Conservation (phyloP, 2,888 invertebrate genomes). For the Eurytoma adleriae region DNA sequence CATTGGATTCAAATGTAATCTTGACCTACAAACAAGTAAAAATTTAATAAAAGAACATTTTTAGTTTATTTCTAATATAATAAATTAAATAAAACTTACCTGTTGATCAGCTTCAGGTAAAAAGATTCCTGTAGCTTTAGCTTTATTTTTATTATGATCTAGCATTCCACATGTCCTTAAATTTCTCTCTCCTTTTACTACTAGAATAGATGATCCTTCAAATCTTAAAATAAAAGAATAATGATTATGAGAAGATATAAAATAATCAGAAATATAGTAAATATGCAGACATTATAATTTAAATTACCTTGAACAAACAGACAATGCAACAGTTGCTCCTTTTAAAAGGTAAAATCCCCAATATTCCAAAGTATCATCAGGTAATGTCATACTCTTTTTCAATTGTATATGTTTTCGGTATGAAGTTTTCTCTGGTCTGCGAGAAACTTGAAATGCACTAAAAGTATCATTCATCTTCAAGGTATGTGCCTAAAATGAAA, state of each 20-base stretch:
- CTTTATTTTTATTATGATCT: slow-evolving; percentile 83
- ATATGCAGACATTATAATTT: slow-evolving; percentile 3
- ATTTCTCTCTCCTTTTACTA: slow-evolving; percentile 88
- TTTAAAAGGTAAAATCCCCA: slow-evolving; percentile 91
- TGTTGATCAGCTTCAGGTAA: slow-evolving; percentile 79
- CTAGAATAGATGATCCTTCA: slow-evolving; percentile 87
- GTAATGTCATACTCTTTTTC: slow-evolving; percentile 88
- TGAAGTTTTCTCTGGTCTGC: slow-evolving; percentile 82
- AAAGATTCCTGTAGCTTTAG: slow-evolving; percentile 75
- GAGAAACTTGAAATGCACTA: slow-evolving; percentile 86
- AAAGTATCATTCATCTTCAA: slow-evolving; percentile 85
- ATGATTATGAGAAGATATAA: slow-evolving; percentile 41
- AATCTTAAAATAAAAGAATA: slow-evolving; percentile 62
- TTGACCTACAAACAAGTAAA: slow-evolving; percentile 70
- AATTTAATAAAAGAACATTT: neutral
- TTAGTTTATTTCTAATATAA: neutral
- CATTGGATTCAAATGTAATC: slow-evolving; percentile 80
- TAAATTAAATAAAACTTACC: slow-evolving; percentile 49
- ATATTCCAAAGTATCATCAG: slow-evolving; percentile 91
- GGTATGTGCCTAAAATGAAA: slow-evolving; percentile 80
- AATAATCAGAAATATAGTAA: slow-evolving; percentile 19
- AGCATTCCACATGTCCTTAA: slow-evolving; percentile 87
- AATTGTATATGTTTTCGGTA: slow-evolving; percentile 86
- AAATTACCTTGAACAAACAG: slow-evolving; percentile 85
- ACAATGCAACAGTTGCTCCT: slow-evolving; percentile 86